Base-by-base conservation (phyloP, 2,797 vertebrate genomes). In the Cyprinella venusta region DNA sequence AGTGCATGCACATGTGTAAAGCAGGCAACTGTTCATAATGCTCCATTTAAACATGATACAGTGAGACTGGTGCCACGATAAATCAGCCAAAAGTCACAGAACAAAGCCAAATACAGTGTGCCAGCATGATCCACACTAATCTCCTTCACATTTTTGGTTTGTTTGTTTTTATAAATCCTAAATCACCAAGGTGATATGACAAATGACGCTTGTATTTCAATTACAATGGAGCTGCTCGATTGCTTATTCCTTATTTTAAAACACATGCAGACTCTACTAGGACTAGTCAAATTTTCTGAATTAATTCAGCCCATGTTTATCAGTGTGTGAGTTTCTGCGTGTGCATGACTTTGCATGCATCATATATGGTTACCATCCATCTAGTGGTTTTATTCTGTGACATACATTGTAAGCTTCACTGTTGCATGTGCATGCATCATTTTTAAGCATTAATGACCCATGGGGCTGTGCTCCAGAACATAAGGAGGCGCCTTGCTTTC, bases 321-420 rank as follows among this genome's bases (percentile, higher is more conserved):
- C 52, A 38, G 74, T 4, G 50, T 19, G 70, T 5, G 26, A 21
- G 45, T 72, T 71, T 56, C 7, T 59, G 77, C 24, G 5, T 38
- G 79, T 30, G 56, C 45, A 64, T 76, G 79, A 81, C 71, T 85
- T 68, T 85, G 84, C 75, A 77, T 82, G 83, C 48, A 67, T 56
- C 81, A 82, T n/a, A 45, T 21, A 38, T 2, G 1, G 42, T 65
- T 74, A 69, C 54, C 54, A 26, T 70, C 16, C 9, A 8, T 48
- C 64, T 69, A 80, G 50, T 68, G 80, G 80, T 77, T 83, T 83
- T 50, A 45, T 38, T 76, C 36, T 26, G 81, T 77, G 52, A 50
- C 63, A 77, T n/a, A n/a, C 50, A 48, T 48, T 50, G 45, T 18
- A 70, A 70, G 54, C 77, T 84, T 67, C 61, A 36, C 59, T 15